Evolutionary conservation across 2,888 invertebrate genomes (phyloP).

Genomic region (Andrena praecox): DNA sequence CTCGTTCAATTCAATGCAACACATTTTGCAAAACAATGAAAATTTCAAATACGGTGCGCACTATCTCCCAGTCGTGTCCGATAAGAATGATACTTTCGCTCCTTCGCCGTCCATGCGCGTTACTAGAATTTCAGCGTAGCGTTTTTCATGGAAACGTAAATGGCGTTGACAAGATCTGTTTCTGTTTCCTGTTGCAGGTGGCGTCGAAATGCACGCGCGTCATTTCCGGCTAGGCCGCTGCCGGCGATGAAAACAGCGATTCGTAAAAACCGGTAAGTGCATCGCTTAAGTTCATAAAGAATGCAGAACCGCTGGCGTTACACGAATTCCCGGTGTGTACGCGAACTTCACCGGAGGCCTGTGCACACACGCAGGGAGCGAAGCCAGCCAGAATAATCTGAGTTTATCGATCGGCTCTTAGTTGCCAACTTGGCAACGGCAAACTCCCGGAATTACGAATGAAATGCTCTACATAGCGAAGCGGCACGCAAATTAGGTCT

Average conservation of each 20-base stretch:
- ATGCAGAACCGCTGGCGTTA: constrained; percentile 27
- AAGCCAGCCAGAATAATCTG: constrained; percentile 72
- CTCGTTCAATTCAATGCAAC: no score
- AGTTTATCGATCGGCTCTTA: constrained; percentile 74
- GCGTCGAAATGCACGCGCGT: background rate
- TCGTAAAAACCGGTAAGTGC: constrained; percentile 42
- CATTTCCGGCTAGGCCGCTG: constrained; percentile 1
- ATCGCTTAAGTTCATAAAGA: constrained; percentile 31
- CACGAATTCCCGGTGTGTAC: constrained; percentile 25
- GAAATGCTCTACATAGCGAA: constrained; percentile 70
- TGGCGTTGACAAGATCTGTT: background rate
- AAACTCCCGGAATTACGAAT: constrained; percentile 72
- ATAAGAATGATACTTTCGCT: no score
- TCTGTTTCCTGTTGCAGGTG: constrained; percentile 16
- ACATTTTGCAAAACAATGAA: no score
- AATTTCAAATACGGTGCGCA: no score
- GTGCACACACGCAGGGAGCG: constrained; percentile 42
- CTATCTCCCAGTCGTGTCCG: no score
- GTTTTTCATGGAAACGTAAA: background rate
- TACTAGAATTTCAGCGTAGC: no score
- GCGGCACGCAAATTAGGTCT: constrained; percentile 60
- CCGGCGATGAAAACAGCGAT: background rate
- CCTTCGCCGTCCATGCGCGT: no score
- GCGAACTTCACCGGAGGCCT: constrained; percentile 39
- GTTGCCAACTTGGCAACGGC: constrained; percentile 77